Base-by-base conservation (phyloP, 2,113 vertebrate genomes). In the Oenanthe melanoleuca region DNA sequence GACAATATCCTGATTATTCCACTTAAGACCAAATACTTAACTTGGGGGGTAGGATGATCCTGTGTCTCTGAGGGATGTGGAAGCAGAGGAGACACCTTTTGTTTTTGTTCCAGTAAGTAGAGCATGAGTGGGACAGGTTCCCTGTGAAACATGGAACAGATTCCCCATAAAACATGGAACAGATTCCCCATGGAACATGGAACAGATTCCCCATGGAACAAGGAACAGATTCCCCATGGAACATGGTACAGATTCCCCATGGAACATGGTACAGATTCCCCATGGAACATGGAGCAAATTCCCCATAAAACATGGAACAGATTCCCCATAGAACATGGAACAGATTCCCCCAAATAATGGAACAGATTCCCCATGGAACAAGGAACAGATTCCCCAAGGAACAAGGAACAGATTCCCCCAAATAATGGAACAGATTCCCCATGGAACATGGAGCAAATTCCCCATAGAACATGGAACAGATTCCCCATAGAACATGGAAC, bases 131-230 rank as follows among this genome's bases (percentile, higher is more conserved):
- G 45, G 74, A 72, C 16, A 91, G 55, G 31, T 19, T 72, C 26
- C 29, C 24, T 6, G 22, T 4, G 18, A 2, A 73, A 8, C 40
- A 22, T 1, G 8, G 21, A 37, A 9, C 28, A 61, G 13, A 45
- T 45, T 45, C 19, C 25, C 14, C 8, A 0, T 4, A 4, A 1
- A 73, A 8, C 22, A 53, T 0, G 6, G 69, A 37, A 8, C 44
- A 38, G 10, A 45, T 45, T 55, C 29, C 38, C 22, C 22, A 2
- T 15, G 5, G 1, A 38, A 8, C 26, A 38, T 0, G 24, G 44
- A 34, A 20, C 44, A 67, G 33, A 25, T 66, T 66, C 23, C 63
- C 31, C 4, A 9, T 9, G 14, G 2, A 52, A 52, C 10, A 45
- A 1, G 14, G 29, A 45, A 45, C 21, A 45, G 29, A 45, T 45